Conservation (phyloP, 2,113 vertebrate genomes). For the Lagopus muta region DNA sequence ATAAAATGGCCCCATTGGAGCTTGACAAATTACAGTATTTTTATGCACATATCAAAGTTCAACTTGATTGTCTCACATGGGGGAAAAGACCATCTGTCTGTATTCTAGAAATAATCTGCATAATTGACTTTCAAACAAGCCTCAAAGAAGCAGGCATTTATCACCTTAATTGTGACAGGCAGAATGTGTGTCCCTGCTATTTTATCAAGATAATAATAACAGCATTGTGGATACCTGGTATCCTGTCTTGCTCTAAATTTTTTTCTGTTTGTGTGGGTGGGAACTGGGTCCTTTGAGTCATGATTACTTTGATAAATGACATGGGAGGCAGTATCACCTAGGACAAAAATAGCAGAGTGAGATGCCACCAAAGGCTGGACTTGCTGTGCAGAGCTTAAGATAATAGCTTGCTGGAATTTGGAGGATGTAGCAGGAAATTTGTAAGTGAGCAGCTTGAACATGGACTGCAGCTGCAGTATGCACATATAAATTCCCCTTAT, state of each 20-base stretch:
- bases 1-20: constrained; percentile 69
- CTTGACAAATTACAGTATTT: constrained; percentile 79
- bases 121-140: constrained; percentile 85
- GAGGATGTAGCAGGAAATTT: neutral
- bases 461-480: neutral
- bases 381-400: accelerated
- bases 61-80: constrained; percentile 79
- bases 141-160: constrained; percentile 80
- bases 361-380: neutral
- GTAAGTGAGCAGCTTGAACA: accelerated
- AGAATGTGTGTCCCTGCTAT: constrained; percentile 71
- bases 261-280: constrained; percentile 31
- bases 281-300: neutral
- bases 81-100: constrained; percentile 82
- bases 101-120: constrained; percentile 84
- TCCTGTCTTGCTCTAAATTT: constrained; percentile 50
- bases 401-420: neutral
- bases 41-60: constrained; percentile 79
- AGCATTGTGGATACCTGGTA: constrained; percentile 55
- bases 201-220: constrained; percentile 78
- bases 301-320: neutral
- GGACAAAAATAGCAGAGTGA: neutral
- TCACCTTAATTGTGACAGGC: constrained; percentile 82
- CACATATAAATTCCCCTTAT: neutral
- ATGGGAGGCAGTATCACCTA: neutral